Evolutionary conservation across 1,140 invertebrate genomes (phyloP), one percentile per base, ranked within the genome.

Genomic region (Plodia interpunctella): DNA sequence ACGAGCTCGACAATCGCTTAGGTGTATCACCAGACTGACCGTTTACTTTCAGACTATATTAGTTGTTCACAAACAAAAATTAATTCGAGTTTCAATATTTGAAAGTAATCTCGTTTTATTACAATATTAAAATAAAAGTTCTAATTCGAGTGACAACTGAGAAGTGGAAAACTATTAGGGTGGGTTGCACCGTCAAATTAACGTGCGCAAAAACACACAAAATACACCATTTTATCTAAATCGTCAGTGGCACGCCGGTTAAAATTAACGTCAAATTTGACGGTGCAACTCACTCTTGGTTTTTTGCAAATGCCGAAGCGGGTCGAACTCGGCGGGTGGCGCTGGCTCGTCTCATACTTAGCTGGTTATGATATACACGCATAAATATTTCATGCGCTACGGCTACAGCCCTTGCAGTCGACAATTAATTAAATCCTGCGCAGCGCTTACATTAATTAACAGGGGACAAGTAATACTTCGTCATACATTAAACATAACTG

Each of bases 371-470:
- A 88, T 83, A 72, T 80, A 44, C 38, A 15, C 38, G 5, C 15
- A 88, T 88, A 81, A 86, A 88, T 88, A 81, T 85, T 87, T 88
- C 78, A 87, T 88, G 80, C n/a, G 21, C 70, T 65, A 59, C 70
- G 76, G 71, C 75, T 44, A 25, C 21, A 6, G 21, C 15, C 38
- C 74, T 68, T 75, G 74, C 69, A 76, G 76, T 72, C 78, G 79
- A 81, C 81, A 87, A 88, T 88, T 88, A 88, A 86, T 87, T 83
- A 86, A 77, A 75, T 78, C 72, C 64, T 76, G 72, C 59, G 65
- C 80, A 68, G 63, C 70, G 76, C 76, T 86, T 86, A 80, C 74
- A 83, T 86, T 84, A 83, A 84, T 87, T 83, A 87, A 69, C 64
- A 63, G 59, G 69, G 66, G 63, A 75, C 73, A 72, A 74, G 74